phyloP scores from a whole-genome alignment of 2,797 vertebrate species.

The Sebastolobus altivelis region DNA sequence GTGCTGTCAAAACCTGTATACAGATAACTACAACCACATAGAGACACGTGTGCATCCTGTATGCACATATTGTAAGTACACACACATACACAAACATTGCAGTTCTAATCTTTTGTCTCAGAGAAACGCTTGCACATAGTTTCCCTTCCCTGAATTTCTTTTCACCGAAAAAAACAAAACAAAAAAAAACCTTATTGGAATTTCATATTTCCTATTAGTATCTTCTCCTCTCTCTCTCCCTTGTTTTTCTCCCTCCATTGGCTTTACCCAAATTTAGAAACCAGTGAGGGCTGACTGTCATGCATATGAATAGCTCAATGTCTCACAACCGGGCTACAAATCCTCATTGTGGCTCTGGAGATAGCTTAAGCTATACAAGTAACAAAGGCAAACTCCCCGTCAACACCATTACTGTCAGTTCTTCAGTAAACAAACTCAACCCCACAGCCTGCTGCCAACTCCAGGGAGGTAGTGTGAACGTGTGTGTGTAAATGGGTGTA shows the following conservation, averaged over 20 bases:
- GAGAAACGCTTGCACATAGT: constrained; percentile 18
- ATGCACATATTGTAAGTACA: constrained; percentile 8
- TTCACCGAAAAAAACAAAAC: constrained; percentile 38
- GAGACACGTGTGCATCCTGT: not conserved
- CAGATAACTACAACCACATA: not conserved
- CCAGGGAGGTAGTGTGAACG: constrained; percentile 12
- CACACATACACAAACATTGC: constrained; percentile 2
- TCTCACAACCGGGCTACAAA: constrained; percentile 73
- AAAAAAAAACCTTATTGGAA: constrained; percentile 70
- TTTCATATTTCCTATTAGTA: constrained; percentile 65
- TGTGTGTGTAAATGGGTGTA: not conserved
- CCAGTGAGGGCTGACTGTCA: constrained; percentile 71
- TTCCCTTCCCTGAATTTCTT: constrained; percentile 56
- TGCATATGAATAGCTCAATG: constrained; percentile 80
- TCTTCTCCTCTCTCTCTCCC: not conserved
- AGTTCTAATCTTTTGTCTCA: constrained; percentile 36
- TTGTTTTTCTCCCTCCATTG: not conserved
- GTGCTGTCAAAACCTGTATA: constrained; percentile 28
- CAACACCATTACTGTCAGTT: constrained; percentile 56
- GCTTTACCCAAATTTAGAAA: constrained; percentile 76
- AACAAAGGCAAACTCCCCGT: constrained; percentile 59
- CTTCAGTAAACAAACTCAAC: constrained; percentile 47
- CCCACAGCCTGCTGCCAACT: not conserved
- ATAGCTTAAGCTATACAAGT: constrained; percentile 62
- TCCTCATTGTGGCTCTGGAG: constrained; percentile 66